These are phyloP conservation scores for Eulemur rubriventer DNA, from an alignment of 2,797 vertebrate genomes.

Conservation along the genomic window DNA sequence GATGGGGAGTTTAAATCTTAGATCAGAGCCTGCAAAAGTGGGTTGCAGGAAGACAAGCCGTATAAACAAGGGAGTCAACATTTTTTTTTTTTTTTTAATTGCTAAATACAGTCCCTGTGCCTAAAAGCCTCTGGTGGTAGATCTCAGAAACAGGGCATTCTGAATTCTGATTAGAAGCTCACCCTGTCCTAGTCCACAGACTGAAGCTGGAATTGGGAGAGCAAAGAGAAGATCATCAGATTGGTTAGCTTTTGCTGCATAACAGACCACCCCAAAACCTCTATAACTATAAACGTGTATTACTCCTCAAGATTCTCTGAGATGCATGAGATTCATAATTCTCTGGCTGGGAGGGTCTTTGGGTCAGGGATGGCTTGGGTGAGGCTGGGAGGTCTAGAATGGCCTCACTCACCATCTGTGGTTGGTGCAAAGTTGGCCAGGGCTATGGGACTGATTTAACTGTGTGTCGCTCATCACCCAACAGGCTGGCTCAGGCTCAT, in stretches of 20 bases:
- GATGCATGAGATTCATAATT: background rate
- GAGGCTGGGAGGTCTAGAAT: background rate
- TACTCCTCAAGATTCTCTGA: background rate
- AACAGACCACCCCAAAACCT: background rate
- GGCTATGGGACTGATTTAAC: background rate
- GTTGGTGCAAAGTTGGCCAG: background rate
- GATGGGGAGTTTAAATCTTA: background rate
- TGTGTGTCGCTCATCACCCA: background rate
- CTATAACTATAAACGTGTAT: background rate
- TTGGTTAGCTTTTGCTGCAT: background rate
- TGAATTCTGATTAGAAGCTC: background rate
- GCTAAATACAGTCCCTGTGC: background rate
- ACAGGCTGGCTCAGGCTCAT: background rate
- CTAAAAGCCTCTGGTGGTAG: background rate
- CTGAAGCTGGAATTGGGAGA: background rate
- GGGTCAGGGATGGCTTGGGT: background rate
- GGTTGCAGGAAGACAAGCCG: background rate
- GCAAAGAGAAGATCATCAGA: background rate
- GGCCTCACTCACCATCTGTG: background rate
- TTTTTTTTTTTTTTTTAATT: slow-evolving; percentile 16
- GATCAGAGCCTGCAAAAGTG: background rate
- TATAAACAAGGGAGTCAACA: background rate
- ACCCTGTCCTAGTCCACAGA: background rate
- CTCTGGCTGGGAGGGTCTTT: background rate
- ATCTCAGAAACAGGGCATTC: background rate